These are phyloP conservation scores for Sardina pilchardus DNA, from an alignment of 2,113 vertebrate genomes.

Conservation along the genomic window DNA sequence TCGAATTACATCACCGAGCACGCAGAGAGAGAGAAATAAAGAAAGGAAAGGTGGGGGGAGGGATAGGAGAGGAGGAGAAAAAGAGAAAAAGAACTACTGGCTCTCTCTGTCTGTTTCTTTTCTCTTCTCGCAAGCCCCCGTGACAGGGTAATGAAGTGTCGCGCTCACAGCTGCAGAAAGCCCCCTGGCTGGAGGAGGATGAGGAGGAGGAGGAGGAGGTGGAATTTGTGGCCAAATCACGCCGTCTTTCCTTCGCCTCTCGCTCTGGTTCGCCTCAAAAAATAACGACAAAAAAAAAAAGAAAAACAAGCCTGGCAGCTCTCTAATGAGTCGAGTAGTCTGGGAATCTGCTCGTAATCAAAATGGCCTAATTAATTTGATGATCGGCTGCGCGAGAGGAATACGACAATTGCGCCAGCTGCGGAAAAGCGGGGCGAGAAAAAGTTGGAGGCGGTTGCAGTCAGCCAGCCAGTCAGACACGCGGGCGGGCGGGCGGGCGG, in stretches of 20 bases:
- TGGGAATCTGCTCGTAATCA: constrained; percentile 57
- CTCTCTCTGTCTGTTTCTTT: constrained; percentile 27
- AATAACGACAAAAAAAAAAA: background rate
- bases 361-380: constrained; percentile 55
- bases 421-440: constrained; percentile 33
- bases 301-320: constrained; percentile 24
- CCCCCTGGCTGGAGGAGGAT: constrained; percentile 31
- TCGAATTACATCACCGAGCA: constrained; percentile 21
- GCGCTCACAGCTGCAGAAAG: constrained; percentile 59
- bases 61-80: constrained; percentile 21
- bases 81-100: constrained; percentile 28
- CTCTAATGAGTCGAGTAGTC: constrained; percentile 56
- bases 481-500: too few relatives aligned
- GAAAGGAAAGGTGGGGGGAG: background rate
- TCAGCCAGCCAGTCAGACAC: background rate
- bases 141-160: constrained; percentile 58
- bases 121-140: constrained; percentile 31
- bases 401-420: constrained; percentile 57
- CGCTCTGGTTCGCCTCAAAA: background rate
- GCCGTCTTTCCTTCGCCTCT: constrained; percentile 14
- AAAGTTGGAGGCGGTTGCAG: background rate
- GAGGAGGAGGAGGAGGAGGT: background rate
- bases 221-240: constrained; percentile 27
- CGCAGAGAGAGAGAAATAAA: constrained; percentile 10
- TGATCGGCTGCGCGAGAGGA: constrained; percentile 52